Base-by-base conservation (phyloP, 2,113 vertebrate genomes). In the Orcinus orca region DNA sequence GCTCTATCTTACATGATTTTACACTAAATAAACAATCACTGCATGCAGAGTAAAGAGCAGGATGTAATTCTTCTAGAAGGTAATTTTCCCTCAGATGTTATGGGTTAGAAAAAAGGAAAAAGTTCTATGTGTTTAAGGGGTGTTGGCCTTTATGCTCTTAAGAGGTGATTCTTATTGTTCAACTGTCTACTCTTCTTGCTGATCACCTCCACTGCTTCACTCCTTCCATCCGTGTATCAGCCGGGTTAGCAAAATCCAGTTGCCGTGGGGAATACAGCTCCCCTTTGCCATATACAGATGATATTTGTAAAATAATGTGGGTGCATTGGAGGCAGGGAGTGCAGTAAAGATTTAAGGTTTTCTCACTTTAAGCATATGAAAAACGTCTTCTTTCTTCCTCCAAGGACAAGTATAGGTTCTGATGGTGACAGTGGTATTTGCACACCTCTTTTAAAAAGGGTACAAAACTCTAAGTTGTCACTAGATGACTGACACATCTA, bases 11-110 rank as follows among this genome's bases (percentile, higher is more conserved):
- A 93, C 88, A 95, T 74, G 88, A 90, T 90, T 96, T 91, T 93
- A 93, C 88, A 86, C 88, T 88, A 96, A 96, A 79, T 91, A 95
- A 94, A 80, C 84, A 80, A 96, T 90, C 76, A 60, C 8, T n/a
- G 47, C 18, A 12, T 53, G 44, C 17, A 8, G 44, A 70, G 26
- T 47, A 65, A 92, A 92, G 58, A 80, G 20, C 33, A 79, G 62
- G 25, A 36, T 82, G 6, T 18, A 73, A 62, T 85, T 92, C 53
- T 90, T 50, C 33, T 21, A 29, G 55, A 71, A 94, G 31, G 18
- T 55, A 60, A 85, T 90, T 67, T 83, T 8, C 47, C 25, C 36
- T 13, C 41, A 7, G 44, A 33, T 84, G 36, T 62, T 77, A 17
- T 5, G 47, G 29, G 29, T 80, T 83, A 73, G n/a, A n/a, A n/a